Conservation (phyloP, 2,888 invertebrate species). For the Conistra vaccinii region DNA sequence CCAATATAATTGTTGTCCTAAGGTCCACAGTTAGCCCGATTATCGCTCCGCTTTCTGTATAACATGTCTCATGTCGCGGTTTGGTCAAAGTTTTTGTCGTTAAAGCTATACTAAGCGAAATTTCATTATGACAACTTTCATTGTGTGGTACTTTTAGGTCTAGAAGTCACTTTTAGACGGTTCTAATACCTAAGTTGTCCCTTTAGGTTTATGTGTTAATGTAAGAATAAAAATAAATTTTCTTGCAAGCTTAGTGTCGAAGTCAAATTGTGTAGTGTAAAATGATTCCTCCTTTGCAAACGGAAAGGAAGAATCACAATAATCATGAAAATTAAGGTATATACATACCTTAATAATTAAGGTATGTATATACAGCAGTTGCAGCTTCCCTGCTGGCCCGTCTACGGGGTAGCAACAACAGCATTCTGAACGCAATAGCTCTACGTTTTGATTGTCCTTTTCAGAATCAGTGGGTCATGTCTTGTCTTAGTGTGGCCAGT, state of each 20-base stretch:
- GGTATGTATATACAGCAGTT: no score
- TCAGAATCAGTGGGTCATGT: no score
- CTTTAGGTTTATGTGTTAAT: not conserved
- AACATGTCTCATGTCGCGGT: not conserved
- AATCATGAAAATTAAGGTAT: no score
- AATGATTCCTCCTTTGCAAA: not conserved
- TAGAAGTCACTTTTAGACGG: not conserved
- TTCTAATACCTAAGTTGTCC: not conserved
- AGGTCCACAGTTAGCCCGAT: no score
- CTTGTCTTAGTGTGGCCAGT: no score
- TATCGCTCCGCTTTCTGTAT: not conserved
- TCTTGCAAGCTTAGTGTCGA: not conserved
- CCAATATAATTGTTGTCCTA: not conserved
- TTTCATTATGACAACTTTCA: conserved; percentile 20
- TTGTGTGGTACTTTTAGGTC: not conserved
- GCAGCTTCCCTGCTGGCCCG: no score
- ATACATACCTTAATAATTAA: no score
- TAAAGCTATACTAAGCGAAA: conserved; percentile 25
- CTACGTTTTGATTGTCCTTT: no score
- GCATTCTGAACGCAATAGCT: no score
- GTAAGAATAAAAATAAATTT: not conserved
- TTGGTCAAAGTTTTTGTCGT: conserved; percentile 42
- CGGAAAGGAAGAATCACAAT: no score
- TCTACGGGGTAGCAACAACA: no score
- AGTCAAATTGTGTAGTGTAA: not conserved